These are phyloP conservation scores for Petrocephalus sullivani DNA, from an alignment of 2,797 vertebrate genomes.

Conservation along the genomic window DNA sequence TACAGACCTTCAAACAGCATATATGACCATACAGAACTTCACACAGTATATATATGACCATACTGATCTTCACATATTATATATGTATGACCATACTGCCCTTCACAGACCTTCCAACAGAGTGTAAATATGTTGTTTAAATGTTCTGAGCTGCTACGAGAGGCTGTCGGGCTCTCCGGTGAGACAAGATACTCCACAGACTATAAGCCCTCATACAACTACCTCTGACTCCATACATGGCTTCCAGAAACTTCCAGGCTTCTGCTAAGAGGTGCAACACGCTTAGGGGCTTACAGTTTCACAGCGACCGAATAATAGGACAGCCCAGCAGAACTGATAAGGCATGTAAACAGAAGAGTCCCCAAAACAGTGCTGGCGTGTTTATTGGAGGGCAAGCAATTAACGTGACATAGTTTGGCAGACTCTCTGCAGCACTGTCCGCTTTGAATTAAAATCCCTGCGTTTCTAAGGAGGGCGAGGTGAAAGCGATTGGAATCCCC, in stretches of 20 bases:
- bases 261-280: background rate
- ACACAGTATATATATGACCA: background rate
- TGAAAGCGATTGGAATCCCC: background rate
- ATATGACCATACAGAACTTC: too few relatives aligned
- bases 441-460: background rate
- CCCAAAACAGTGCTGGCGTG: background rate
- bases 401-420: background rate
- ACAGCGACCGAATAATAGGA: background rate
- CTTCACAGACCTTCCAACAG: background rate
- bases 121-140: background rate
- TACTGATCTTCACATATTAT: background rate
- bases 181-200: background rate
- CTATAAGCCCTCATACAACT: background rate
- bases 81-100: background rate
- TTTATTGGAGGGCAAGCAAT: background rate
- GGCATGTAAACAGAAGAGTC: background rate
- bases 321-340: background rate
- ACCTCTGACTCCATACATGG: background rate
- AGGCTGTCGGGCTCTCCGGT: background rate
- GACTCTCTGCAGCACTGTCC: background rate
- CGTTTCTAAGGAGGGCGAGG: background rate
- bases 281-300: background rate
- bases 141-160: background rate
- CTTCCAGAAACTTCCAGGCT: background rate
- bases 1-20: too few relatives aligned